Conservation (phyloP, 2,888 invertebrate species). For the Cremastobaeus sp. region DNA sequence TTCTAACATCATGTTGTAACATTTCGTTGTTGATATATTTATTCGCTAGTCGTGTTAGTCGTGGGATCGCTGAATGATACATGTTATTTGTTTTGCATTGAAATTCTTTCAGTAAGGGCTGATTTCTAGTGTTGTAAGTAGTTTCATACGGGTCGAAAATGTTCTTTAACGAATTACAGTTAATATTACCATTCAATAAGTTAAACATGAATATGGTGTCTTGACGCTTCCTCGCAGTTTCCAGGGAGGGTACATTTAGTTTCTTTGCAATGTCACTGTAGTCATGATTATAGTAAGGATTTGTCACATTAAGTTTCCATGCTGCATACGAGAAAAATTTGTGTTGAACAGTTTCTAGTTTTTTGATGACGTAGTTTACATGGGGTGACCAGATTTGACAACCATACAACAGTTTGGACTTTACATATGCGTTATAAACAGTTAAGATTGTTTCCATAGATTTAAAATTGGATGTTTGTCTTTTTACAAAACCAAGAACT, state of each 20-base stretch:
- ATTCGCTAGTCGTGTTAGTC: background rate
- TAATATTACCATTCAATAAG: background rate
- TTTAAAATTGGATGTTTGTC: conserved; percentile 11
- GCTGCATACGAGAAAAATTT: conserved; percentile 24
- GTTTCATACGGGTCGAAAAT: background rate
- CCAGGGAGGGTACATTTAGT: background rate
- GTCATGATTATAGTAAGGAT: conserved; percentile 13
- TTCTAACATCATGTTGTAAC: too few species aligned
- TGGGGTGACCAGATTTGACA: conserved; percentile 16
- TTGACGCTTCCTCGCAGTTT: background rate
- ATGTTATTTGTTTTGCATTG: background rate
- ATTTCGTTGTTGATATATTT: too few species aligned
- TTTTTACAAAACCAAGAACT: conserved; percentile 24
- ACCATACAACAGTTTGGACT: conserved; percentile 22
- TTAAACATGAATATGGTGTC: conserved; percentile 2
- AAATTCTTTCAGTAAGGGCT: background rate
- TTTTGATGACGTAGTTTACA: background rate
- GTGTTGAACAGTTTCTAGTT: conserved; percentile 20
- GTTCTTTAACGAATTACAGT: background rate
- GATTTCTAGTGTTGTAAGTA: background rate
- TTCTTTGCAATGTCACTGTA: conserved; percentile 6
- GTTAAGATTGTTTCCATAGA: conserved; percentile 3
- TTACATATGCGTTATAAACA: conserved; percentile 16
- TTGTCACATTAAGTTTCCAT: conserved; percentile 4
- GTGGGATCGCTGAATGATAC: background rate